These are phyloP conservation scores for Drosophila multiciliata DNA, from an alignment of 2,888 invertebrate genomes.

Conservation along the genomic window DNA sequence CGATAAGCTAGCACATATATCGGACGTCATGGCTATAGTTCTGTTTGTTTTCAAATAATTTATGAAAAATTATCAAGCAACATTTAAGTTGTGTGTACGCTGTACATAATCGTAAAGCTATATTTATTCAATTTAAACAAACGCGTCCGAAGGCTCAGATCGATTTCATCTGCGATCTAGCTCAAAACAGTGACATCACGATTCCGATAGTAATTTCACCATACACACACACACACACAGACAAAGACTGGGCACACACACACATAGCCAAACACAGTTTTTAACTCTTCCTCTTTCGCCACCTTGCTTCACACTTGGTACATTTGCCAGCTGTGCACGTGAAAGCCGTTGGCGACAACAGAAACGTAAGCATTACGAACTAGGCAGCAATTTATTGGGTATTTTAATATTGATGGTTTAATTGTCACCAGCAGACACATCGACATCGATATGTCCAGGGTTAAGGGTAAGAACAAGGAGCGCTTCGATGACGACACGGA, in stretches of 20 bases:
- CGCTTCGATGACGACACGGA: conserved; percentile 79
- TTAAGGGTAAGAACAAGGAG: conserved; percentile 80
- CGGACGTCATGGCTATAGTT: conserved; percentile 16
- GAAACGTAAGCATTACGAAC: conserved; percentile 19
- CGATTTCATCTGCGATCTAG: conserved; percentile 33
- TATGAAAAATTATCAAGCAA: too few relatives aligned
- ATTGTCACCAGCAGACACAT: conserved; percentile 7
- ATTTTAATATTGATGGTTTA: neutral
- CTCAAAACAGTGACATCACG: conserved; percentile 52
- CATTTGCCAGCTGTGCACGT: conserved; percentile 77
- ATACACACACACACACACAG: neutral
- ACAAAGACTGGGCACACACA: neutral
- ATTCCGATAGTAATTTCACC: conserved; percentile 40
- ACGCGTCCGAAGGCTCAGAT: neutral
- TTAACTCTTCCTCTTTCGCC: conserved; percentile 37
- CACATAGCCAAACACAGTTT: conserved; percentile 18
- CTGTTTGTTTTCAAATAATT: neutral
- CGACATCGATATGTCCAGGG: conserved; percentile 62
- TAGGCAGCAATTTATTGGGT: neutral
- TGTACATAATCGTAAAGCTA: neutral
- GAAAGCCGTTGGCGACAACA: conserved; percentile 52
- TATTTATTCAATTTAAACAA: neutral
- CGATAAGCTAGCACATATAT: conserved; percentile 34
- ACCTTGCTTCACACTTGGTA: conserved; percentile 40
- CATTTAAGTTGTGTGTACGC: neutral